Base-by-base conservation (phyloP, 2,888 invertebrate species). In the Lysandra bellargus region DNA sequence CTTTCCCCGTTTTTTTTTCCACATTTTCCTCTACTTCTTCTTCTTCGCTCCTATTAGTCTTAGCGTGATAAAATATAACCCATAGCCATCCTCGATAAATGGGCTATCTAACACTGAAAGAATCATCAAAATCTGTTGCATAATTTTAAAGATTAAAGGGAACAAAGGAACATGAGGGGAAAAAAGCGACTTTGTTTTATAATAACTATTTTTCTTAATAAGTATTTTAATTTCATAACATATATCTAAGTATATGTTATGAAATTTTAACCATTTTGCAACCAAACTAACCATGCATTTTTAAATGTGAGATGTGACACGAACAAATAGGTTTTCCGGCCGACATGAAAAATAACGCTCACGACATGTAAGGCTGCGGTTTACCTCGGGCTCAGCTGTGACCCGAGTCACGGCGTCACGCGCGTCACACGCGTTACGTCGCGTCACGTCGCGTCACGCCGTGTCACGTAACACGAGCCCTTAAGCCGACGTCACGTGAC, bases 321-420 rank as follows among this genome's bases (percentile, higher is more conserved):
- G 37, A 69, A 69, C 69, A 69, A 69, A 69, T 69, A 69, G 69
- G 14, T 37, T 37, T 14, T 14, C 17, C 33, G 17, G 33, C 30
- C 30, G 69, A 69, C 69, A 69, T 74, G 40, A 74, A 44, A 74
- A 74, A 74, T 44, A 74, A 74, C 74, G 7, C 9, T 23, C 37
- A 17, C 33, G 23, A 30, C 64, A 30, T 30, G 64, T 64, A 69
- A 69, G 44, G 49, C 79, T 40, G 75, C 44, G 80, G 80, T 78
- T 80, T 80, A 80, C 78, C 79, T 78, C 78, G 30, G 75, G 79
- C 74, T 74, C 79, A 74, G 79, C 79, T 80, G 40, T 44, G 78
- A 81, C 81, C 81, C 81, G 77, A 61, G 72, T 81, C 81, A 80
- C 79, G 81, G 79, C 49, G 30, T 44, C 76, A 81, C 81, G 79